A percentile compares a stretch with the other conserved stretches of the same genome.
These are phyloP conservation scores for Hylyphantes graminicola DNA, from an alignment of 1,140 invertebrate species.

Conservation along the genomic window DNA sequence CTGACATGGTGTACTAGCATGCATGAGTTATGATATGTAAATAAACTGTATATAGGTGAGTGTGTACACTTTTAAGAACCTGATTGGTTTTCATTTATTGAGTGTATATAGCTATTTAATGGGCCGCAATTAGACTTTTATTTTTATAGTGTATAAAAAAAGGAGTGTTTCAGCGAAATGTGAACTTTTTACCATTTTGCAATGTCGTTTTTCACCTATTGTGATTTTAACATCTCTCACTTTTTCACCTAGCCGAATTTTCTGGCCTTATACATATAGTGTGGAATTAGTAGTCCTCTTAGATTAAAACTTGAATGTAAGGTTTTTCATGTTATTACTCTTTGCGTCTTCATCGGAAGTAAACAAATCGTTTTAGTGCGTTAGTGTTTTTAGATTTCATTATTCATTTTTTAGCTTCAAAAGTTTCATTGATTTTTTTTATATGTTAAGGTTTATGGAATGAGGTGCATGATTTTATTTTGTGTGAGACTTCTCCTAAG, in stretches of 20 bases:
- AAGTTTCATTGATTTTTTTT: constrained; percentile 8
- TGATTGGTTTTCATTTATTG: constrained; percentile 41
- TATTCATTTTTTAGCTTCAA: too few species aligned
- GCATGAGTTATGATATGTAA: constrained; percentile 45
- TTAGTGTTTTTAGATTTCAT: too few species aligned
- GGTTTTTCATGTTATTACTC: not conserved
- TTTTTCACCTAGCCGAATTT: constrained; percentile 47
- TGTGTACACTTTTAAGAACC: constrained; percentile 49
- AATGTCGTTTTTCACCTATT: constrained; percentile 51
- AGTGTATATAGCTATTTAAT: constrained; percentile 57
- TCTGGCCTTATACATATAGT: constrained; percentile 36
- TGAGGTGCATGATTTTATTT: too few species aligned
- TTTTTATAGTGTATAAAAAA: constrained; percentile 60
- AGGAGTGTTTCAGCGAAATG: constrained; percentile 32
- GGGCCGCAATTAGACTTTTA: constrained; percentile 56
- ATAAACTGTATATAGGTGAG: constrained; percentile 49
- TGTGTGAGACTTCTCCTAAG: too few species aligned
- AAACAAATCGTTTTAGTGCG: too few species aligned
- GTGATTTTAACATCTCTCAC: constrained; percentile 53
- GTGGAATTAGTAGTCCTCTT: constrained; percentile 20
- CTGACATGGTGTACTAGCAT: constrained; percentile 49
- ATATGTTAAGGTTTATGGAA: constrained; percentile 1
- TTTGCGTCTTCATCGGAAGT: too few species aligned
- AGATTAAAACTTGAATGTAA: constrained; percentile 20
- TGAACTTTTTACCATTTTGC: constrained; percentile 59